These are phyloP conservation scores for Chelon auratus DNA, from an alignment of 2,797 vertebrate species.

Conservation along the genomic window DNA sequence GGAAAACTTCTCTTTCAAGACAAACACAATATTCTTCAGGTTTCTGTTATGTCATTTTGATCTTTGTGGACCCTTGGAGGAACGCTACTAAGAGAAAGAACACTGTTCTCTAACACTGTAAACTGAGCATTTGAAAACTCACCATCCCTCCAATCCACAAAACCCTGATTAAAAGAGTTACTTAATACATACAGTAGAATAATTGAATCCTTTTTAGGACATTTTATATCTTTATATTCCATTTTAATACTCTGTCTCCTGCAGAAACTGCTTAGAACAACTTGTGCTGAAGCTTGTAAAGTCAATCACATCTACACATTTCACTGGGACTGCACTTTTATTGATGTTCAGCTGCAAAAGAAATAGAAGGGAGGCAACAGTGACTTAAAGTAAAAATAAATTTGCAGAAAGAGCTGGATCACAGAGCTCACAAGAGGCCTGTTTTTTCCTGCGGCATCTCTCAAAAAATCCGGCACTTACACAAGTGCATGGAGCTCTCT, in stretches of 20 bases:
- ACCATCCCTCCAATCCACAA: too few species aligned
- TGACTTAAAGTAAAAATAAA: not conserved
- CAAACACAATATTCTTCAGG: not conserved
- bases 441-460: slow-evolving; percentile 5
- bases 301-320: not conserved
- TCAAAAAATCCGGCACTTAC: not conserved
- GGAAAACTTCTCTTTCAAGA: not conserved
- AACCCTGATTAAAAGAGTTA: too few species aligned
- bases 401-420: not conserved
- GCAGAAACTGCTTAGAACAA: not conserved
- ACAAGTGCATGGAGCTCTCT: not conserved
- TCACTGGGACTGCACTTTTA: not conserved
- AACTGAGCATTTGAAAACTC: not conserved
- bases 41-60: not conserved
- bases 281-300: not conserved
- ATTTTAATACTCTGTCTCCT: not conserved
- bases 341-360: not conserved
- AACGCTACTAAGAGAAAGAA: not conserved
- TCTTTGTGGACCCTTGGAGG: not conserved
- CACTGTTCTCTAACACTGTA: not conserved
- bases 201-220: not conserved
- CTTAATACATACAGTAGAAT: too few species aligned
- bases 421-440: not conserved
- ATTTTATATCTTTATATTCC: not conserved
- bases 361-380: not conserved